Base-by-base conservation (phyloP, 2,888 invertebrate species). In the Pristionchus arcanus region DNA sequence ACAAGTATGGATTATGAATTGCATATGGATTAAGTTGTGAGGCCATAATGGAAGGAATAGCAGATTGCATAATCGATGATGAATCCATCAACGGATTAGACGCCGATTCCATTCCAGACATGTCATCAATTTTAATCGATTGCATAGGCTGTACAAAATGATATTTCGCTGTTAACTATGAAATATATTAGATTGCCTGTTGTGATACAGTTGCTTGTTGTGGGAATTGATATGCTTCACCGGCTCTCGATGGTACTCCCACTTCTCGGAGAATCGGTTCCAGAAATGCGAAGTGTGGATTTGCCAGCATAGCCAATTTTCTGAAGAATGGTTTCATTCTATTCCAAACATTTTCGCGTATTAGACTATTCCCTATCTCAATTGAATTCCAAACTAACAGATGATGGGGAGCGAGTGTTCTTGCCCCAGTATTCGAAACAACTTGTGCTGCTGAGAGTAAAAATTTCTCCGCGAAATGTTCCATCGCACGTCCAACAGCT, bases 401-500 rank as follows among this genome's bases (percentile, higher is more conserved):
- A 90, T 95, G 95, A 55, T 92, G 90, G 5, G 95, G 94, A 16
- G 93, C 92, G 19, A 95, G 91, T 9, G 95, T 95, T 31, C 94
- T 91, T 15, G 93, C 91, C 19, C 91, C 91, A 3, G 90, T 90
- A 31, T 37, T 89, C 49, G 90, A 90, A 3, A 92, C 92, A 0
- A 91, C 91, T 21, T 90, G 89, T 1, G 93, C 91, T 16, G 92
- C 71, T 1, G 93, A 91, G 21, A 86, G 68, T 28, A 95, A 90
- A 63, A 95, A 93, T 91, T 94, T 94, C 87, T 95, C 95, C 3
- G 94, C 94, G 90, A 95, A 95, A 86, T 94, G 94, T 90, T 95
- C 95, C 95, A 95, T 95, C 16, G 94, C 94, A 86, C 94, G 91
- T 31, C 95, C 95, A 84, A 99, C 98, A 96, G 99, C 98, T 95